Base-by-base conservation (phyloP, 2,113 vertebrate genomes). In the Pseudopodoces humilis region DNA sequence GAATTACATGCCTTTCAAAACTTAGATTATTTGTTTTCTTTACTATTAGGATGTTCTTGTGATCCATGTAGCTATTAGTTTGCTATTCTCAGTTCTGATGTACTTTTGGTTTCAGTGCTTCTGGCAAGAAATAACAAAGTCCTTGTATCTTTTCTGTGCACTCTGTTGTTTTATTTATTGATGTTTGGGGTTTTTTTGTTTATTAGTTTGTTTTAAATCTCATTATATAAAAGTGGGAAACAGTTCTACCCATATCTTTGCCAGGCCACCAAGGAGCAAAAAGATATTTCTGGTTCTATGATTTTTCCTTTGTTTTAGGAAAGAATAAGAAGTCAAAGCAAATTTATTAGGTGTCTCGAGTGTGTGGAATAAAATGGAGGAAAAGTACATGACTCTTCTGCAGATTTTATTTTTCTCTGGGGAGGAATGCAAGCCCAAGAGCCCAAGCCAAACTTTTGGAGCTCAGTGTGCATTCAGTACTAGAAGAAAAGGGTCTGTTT, bases 251-350 rank as follows among this genome's bases (percentile, higher is more conserved):
- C 1, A 0, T 79, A 31, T 63, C 25, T 83, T 59, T 87, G 75
- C 71, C 71, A 83, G 85, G 39, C 56, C 43, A 49, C 71, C 50
- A 80, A 70, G 77, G 59, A 96, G 59, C 62, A 81, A 80, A 95
- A 59, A 70, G 24, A 33, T 88, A 75, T 37, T 90, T 97, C 63
- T 95, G 21, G 44, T 92, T 90, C 33, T 55, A 47, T 39, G 39
- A 72, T 82, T 94, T 92, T 91, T 63, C 50, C n/a, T 93, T 90
- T 96, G 92, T 94, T 95, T 95, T 90, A 83, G 35, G 49, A 82
- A 90, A 93, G 79, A 94, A 92, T 90, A 80, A 83, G 64, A 86
- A 96, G 56, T 80, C 79, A 83, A 60, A 88, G 43, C 31, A 81
- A 92, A 94, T 86, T 88, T 88, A 88, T 93, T 92, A 83, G 88